phyloP scores from a whole-genome alignment of 2,888 invertebrate genomes.

The Psococerastis gibbosa region DNA sequence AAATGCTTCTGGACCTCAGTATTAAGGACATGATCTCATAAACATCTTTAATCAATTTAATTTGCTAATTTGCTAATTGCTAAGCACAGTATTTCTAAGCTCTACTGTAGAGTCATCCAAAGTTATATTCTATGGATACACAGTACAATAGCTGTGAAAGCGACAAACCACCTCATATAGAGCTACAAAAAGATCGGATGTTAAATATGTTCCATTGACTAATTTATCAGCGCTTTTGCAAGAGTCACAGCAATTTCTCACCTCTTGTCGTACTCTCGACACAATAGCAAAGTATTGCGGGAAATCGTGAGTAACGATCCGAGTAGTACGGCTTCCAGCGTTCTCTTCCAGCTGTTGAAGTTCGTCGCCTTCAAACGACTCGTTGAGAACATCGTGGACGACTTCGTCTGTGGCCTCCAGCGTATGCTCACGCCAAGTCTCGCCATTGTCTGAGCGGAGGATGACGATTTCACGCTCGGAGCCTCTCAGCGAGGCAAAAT shows the following conservation, averaged over 20 bases:
- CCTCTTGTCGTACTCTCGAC: slow-evolving; percentile 87
- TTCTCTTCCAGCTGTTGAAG: slow-evolving; percentile 61
- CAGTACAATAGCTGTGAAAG: too few relatives aligned
- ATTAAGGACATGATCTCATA: too few relatives aligned
- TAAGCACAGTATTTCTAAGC: too few relatives aligned
- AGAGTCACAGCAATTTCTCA: slow-evolving; percentile 25
- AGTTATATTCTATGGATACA: too few relatives aligned
- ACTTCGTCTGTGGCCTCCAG: slow-evolving; percentile 69
- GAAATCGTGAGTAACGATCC: slow-evolving; percentile 90
- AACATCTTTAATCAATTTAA: too few relatives aligned
- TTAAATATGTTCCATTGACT: background rate
- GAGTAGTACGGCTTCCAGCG: slow-evolving; percentile 74
- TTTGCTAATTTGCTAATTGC: too few relatives aligned
- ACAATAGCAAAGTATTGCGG: slow-evolving; percentile 97
- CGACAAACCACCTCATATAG: too few relatives aligned
- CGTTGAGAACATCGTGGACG: slow-evolving; percentile 79
- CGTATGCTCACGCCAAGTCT: slow-evolving; percentile 94
- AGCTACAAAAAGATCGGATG: too few relatives aligned
- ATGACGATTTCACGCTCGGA: slow-evolving; percentile 93
- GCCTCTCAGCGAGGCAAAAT: slow-evolving; percentile 86
- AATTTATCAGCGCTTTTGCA: too few relatives aligned
- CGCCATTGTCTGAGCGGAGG: slow-evolving; percentile 90
- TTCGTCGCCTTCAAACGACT: slow-evolving; percentile 75
- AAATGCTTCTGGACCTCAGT: too few relatives aligned
- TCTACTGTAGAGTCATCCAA: too few relatives aligned